Evolutionary conservation across 2,797 vertebrate species (phyloP).

Genomic region (Steatocranus sp.): DNA sequence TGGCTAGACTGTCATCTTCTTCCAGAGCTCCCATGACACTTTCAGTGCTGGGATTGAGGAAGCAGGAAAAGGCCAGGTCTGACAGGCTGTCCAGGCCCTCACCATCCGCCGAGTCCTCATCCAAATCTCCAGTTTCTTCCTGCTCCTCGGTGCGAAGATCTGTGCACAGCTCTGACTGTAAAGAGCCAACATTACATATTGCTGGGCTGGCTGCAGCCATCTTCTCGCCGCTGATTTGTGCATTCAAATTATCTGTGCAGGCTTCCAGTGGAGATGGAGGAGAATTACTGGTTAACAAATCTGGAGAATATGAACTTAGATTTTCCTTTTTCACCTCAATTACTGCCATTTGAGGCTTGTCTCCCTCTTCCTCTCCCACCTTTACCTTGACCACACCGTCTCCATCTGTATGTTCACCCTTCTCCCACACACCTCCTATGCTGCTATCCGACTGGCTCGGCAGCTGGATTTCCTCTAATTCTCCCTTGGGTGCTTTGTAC

Average conservation of each 20-base stretch:
- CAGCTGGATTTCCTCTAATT: slow-evolving; percentile 85
- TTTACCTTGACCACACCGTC: slow-evolving; percentile 63
- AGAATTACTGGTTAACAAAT: slow-evolving; percentile 79
- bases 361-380: slow-evolving; percentile 68
- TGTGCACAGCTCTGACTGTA: slow-evolving; percentile 83
- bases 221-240: slow-evolving; percentile 76
- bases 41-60: slow-evolving; percentile 60
- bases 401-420: slow-evolving; percentile 3
- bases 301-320: slow-evolving; percentile 75
- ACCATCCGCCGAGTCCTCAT: slow-evolving; percentile 33
- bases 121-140: slow-evolving; percentile 38
- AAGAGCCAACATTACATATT: slow-evolving; percentile 77
- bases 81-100: slow-evolving; percentile 61
- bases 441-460: slow-evolving; percentile 91
- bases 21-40: slow-evolving; percentile 50
- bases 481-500: slow-evolving; percentile 53
- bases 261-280: slow-evolving; percentile 80
- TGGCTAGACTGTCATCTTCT: slow-evolving; percentile 56
- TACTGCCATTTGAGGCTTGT: slow-evolving; percentile 18
- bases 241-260: slow-evolving; percentile 65
- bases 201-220: slow-evolving; percentile 69
- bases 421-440: slow-evolving; percentile 33
- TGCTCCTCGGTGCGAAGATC: slow-evolving; percentile 65
- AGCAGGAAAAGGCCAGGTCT: slow-evolving; percentile 69
- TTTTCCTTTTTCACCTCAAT: slow-evolving; percentile 92